phyloP scores from a whole-genome alignment of 2,113 vertebrate genomes.

The Scortum barcoo region DNA sequence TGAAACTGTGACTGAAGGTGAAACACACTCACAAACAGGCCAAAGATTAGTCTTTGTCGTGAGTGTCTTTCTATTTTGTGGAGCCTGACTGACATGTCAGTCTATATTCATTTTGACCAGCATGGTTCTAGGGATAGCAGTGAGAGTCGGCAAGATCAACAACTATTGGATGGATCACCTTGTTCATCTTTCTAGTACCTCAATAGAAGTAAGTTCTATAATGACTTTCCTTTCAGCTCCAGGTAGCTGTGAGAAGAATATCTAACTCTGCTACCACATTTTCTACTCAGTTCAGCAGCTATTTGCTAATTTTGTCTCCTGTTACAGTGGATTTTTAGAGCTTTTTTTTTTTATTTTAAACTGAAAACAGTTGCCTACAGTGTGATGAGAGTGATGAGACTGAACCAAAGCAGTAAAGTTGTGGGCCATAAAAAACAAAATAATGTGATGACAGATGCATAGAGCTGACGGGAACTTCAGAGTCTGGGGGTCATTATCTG shows the following conservation, averaged over 20 bases:
- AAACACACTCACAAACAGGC: background rate
- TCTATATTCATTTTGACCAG: background rate
- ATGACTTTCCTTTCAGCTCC: background rate
- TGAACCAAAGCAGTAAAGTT: background rate
- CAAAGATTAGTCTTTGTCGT: background rate
- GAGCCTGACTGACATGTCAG: background rate
- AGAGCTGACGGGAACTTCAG: too few species aligned
- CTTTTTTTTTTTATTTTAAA: too few species aligned
- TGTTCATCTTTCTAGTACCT: too few species aligned
- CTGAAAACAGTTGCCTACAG: background rate
- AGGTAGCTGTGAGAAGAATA: background rate
- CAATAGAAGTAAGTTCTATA: too few species aligned
- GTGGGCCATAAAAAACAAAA: background rate
- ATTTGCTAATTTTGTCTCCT: background rate
- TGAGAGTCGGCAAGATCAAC: background rate
- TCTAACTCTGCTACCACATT: background rate
- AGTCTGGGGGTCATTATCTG: too few species aligned
- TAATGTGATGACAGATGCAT: background rate
- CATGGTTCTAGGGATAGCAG: background rate
- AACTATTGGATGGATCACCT: too few species aligned
- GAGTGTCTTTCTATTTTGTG: background rate
- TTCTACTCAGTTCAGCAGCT: too few species aligned
- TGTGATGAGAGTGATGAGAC: background rate
- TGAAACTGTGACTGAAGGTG: background rate
- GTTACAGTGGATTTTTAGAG: background rate